Evolutionary conservation across 2,113 vertebrate species (phyloP), one percentile per base, ranked within the genome.

Genomic region (Cavia aperea): DNA sequence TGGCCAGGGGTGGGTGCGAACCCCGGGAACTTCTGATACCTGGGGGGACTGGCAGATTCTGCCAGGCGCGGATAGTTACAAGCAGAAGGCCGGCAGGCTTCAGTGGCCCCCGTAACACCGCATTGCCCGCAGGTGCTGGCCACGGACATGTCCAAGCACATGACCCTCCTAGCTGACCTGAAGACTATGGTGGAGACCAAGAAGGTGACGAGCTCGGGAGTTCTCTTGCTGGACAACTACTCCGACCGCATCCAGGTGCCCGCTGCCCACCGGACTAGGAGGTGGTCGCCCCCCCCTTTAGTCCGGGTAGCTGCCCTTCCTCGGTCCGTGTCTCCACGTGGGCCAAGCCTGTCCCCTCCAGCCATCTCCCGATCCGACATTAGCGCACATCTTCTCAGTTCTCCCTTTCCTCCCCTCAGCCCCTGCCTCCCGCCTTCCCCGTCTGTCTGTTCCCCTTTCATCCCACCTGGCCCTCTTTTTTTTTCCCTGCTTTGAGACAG

Each of bases 151-250:
- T 99, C 99, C 84, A 99, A 99, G 97, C 99, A 99, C 97, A 99
- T 99, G 99, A 98, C 98, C 96, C 98, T 99, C 94, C 96, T 99
- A 96, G 99, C 99, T 23, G 99, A 99, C 96, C 98, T 99, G 60
- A 99, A 99, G 97, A 99, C 99, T 1, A 99, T 99, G 99, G 99
- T 99, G 93, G 99, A 99, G 97, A 99, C 99, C 39, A 99, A 99
- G 97, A 99, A 99, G 96, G 99, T 99, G 95, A 99, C 99, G 29
- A 99, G 99, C 92, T 99, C 99, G 5, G 99, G 99, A 86, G 99
- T 99, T 49, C 97, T 99, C 91, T 96, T 99, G 96, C 97, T 99
- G 9, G 99, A 99, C 97, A 99, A 99, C 97, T 99, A 99, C 96
- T 98, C 98, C 0, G 99, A 99, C 96, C 96, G 99, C 81, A 99